Evolutionary conservation across 35 echinoderm and acorn worm species (phyloP).

Genomic region (Heliocidaris tuberculata): DNA sequence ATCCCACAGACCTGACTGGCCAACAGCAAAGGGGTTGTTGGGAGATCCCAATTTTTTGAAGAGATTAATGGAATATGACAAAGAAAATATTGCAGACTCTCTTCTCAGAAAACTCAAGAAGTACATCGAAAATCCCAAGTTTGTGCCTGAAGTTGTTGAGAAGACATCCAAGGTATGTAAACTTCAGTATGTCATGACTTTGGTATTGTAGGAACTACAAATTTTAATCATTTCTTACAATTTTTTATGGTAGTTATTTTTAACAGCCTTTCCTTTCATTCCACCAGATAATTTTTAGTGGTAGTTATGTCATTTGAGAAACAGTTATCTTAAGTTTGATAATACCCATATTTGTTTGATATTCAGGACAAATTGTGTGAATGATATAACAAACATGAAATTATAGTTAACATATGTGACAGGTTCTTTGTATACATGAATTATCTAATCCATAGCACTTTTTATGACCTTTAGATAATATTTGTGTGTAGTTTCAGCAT

Average conservation of each 20-base stretch:
- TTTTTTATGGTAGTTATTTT: too few species aligned
- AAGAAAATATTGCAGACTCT: constrained; percentile 88
- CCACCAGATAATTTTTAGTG: too few species aligned
- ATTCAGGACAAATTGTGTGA: background rate
- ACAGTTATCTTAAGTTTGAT: too few species aligned
- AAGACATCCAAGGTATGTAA: constrained; percentile 95
- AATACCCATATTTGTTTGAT: too few species aligned
- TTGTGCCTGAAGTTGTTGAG: constrained; percentile 84
- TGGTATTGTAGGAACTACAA: background rate
- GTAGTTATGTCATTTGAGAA: too few species aligned
- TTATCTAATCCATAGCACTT: too few species aligned
- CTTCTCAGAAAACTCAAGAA: constrained; percentile 93
- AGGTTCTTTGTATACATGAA: background rate
- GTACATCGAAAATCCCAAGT: constrained; percentile 98
- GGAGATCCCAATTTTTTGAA: constrained; percentile 88
- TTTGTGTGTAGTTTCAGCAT: background rate
- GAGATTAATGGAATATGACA: constrained; percentile 91
- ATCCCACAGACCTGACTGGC: constrained; percentile 83
- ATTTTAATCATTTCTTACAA: too few species aligned
- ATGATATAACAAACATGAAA: background rate
- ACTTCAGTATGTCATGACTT: background rate
- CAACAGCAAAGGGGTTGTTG: constrained; percentile 79
- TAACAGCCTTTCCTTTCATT: too few species aligned
- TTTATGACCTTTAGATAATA: too few species aligned
- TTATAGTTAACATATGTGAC: background rate